Base-by-base conservation (phyloP, 2,888 invertebrate genomes). In the Zygaena filipendulae region DNA sequence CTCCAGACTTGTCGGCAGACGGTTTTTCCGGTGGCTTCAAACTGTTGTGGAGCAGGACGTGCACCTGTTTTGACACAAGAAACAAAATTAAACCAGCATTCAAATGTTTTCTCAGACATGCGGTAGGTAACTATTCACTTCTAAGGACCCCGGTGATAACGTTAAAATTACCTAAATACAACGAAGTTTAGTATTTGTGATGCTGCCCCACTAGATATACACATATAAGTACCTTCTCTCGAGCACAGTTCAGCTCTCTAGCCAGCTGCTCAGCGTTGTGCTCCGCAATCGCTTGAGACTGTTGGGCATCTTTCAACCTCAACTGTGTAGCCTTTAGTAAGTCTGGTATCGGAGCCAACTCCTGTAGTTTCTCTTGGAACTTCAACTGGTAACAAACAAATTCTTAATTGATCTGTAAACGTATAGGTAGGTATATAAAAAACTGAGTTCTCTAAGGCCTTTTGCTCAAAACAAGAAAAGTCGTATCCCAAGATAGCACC, bases 331-430 rank as follows among this genome's bases (percentile, higher is more conserved):
- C 84, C 48, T 87, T 87, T 38, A 89, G 56, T 13, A 88, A 77
- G 37, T 87, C 87, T 0, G 88, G 88, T 13, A 88, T 70, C 0
- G 88, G 87, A 0, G 86, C 83, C 25, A 88, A 58, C 56, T 88
- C 88, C 32, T 85, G 84, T 11, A 88, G 60, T 54, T 87, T 88
- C 47, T 87, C 87, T 75, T 88, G 87, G 63, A 88, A 88, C 55
- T 88, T 75, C 8, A 75, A 31, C 77, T 77, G 37, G 6, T 11
- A 6, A 20, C 20, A 9, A 11, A 22, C 14, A 9, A 13, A 11
- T 22, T 11, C 13, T 6, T 1, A 3, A 23, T 19, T 13, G n/a
- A 8, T 13, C 3, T 6, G n/a, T n/a, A n/a, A n/a, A n/a, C n/a
- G n/a, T n/a, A n/a, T n/a, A n/a, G n/a, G n/a, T n/a, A n/a, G n/a